phyloP scores from a whole-genome alignment of 2,888 invertebrate species.

The Parasteatoda lunata region DNA sequence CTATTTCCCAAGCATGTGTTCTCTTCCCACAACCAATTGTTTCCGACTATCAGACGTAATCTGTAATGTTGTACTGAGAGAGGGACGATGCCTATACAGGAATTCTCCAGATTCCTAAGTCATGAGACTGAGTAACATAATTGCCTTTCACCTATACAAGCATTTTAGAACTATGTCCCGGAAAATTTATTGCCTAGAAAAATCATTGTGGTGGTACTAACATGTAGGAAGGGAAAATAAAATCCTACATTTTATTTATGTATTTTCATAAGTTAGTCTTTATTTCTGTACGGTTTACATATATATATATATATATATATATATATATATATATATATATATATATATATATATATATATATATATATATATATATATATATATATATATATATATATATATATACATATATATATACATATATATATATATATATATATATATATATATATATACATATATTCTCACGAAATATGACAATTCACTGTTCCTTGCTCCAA shows the following conservation, averaged over 20 bases:
- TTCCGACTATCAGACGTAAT: slow-evolving; percentile 34
- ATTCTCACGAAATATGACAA: too few species aligned
- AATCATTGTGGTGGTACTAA: slow-evolving; percentile 18
- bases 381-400: too few species aligned
- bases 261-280: too few species aligned
- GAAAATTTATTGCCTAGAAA: background rate
- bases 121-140: slow-evolving; percentile 45
- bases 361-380: too few species aligned
- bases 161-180: too few species aligned
- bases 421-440: too few species aligned
- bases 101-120: slow-evolving; percentile 40
- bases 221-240: background rate
- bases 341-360: too few species aligned
- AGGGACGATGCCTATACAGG: background rate
- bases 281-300: too few species aligned
- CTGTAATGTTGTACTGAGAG: slow-evolving; percentile 24
- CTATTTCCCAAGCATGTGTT: slow-evolving; percentile 44
- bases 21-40: slow-evolving; percentile 60
- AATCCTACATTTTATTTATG: slow-evolving; percentile 11
- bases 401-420: too few species aligned
- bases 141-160: slow-evolving; percentile 21
- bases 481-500: too few species aligned
- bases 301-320: too few species aligned
- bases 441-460: background rate
- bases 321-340: too few species aligned